phyloP scores from a whole-genome alignment of 2,113 vertebrate genomes.

The Paraplagusia blochii region DNA sequence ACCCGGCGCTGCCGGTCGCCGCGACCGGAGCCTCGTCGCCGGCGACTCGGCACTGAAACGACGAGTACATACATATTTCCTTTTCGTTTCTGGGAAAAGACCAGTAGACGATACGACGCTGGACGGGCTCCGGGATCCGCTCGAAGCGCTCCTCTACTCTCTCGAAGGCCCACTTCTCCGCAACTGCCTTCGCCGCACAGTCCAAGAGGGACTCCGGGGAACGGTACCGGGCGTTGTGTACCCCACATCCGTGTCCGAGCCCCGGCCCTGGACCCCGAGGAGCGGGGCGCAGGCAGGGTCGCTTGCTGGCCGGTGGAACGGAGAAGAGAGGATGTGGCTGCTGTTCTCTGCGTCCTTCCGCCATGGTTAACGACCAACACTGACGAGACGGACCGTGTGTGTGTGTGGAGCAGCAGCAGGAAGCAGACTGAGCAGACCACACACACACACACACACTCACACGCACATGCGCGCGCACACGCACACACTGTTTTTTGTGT shows the following conservation, averaged over 20 bases:
- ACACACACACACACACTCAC: slow-evolving; percentile 10
- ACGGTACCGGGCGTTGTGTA: slow-evolving; percentile 73
- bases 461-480: not conserved
- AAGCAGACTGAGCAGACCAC: slow-evolving; percentile 33
- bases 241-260: slow-evolving; percentile 71
- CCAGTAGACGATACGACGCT: slow-evolving; percentile 96
- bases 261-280: slow-evolving; percentile 78
- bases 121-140: slow-evolving; percentile 94
- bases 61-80: slow-evolving; percentile 97
- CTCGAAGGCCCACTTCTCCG: slow-evolving; percentile 96
- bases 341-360: slow-evolving; percentile 91
- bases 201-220: slow-evolving; percentile 91
- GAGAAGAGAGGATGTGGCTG: slow-evolving; percentile 79
- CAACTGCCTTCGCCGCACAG: slow-evolving; percentile 92
- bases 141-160: slow-evolving; percentile 94
- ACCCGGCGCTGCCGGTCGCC: slow-evolving; percentile 58
- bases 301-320: slow-evolving; percentile 83
- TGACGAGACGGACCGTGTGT: slow-evolving; percentile 62
- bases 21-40: slow-evolving; percentile 74
- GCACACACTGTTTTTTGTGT: not conserved
- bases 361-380: slow-evolving; percentile 90
- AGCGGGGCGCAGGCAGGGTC: slow-evolving; percentile 83
- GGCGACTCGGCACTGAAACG: slow-evolving; percentile 87
- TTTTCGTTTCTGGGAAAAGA: slow-evolving; percentile 93
- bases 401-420: slow-evolving; percentile 62